phyloP scores from a whole-genome alignment of 1,140 invertebrate species.

The Cydia pomonella region DNA sequence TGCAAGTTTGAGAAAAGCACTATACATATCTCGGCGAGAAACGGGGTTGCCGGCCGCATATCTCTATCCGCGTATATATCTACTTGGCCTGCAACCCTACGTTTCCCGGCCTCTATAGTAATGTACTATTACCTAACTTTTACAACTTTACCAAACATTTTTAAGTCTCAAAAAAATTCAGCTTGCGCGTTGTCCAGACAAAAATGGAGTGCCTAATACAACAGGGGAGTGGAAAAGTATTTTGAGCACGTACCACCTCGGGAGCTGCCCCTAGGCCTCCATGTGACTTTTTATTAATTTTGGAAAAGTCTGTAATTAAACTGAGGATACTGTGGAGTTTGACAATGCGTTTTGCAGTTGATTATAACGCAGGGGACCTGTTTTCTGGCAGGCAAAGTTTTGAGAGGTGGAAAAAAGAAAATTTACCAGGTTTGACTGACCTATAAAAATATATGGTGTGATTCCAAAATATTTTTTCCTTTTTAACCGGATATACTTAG shows the following conservation, averaged over 20 bases:
- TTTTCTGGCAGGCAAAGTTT: background rate
- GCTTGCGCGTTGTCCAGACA: conserved; percentile 49
- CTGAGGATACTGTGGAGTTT: background rate
- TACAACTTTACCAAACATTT: background rate
- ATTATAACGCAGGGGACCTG: background rate
- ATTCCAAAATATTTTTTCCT: too few relatives aligned
- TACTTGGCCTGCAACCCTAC: too few relatives aligned
- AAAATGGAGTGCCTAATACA: conserved; percentile 52
- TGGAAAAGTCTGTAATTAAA: conserved; percentile 47
- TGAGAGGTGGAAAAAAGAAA: background rate
- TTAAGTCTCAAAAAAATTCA: background rate
- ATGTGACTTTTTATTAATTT: conserved; percentile 69
- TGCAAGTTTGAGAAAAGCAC: too few relatives aligned
- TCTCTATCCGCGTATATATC: too few relatives aligned
- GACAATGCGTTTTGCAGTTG: background rate
- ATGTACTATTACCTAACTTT: too few relatives aligned
- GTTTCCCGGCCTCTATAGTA: too few relatives aligned
- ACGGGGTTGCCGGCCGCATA: too few relatives aligned
- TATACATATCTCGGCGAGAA: too few relatives aligned
- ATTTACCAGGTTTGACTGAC: too few relatives aligned
- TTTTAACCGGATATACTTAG: too few relatives aligned
- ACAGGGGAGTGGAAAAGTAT: conserved; percentile 58
- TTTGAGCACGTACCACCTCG: conserved; percentile 66
- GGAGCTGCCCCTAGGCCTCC: conserved; percentile 38
- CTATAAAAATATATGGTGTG: too few relatives aligned